Base-by-base conservation (phyloP, 1,140 invertebrate genomes). In the Platyscapa corneri region DNA sequence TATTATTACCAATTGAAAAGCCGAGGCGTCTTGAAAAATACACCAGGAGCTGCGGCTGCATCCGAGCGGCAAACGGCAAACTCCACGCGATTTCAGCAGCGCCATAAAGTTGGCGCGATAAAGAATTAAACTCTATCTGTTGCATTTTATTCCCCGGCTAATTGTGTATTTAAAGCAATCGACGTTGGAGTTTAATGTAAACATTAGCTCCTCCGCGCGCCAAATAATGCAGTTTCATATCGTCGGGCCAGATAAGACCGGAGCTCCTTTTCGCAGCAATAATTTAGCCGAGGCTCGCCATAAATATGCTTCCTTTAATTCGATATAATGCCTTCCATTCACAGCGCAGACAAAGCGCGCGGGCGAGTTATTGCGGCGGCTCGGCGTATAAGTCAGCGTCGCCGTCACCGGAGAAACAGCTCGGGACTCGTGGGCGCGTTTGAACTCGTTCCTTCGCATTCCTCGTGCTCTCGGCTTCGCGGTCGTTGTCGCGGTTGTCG, bases 401-500 rank as follows among this genome's bases (percentile, higher is more conserved):
- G n/a, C n/a, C n/a, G n/a, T n/a, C n/a, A n/a, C 0, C 18, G 74
- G n/a, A 8, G 30, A 14, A 77, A 18, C 32, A 77, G 75, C 46
- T 53, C 37, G 75, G 20, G 0, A 23, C 46, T 23, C 23, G 65
- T 70, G 65, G 65, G 65, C 10, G 65, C 32, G 30, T 70, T 34
- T 34, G 20, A 32, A 70, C 30, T 70, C 65, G 53, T 27, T 78
- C 30, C n/a, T 78, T 78, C n/a, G 16, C 53, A 34, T 78, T 56
- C 3, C 49, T 77, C 23, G 46, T 37, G 5, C 75, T 78, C 30
- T 34, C 16, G 46, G 46, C 39, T 39, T 39, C 18, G 75, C 75
- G 49, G n/a, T 60, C 34, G 30, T n/a, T 34, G 34, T 10, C 32
- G 34, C 7, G 5, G 70, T 39, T 20, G n/a, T 46, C 34, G 30